Percentiles rank a stretch among this genome's conserved stretches.
Evolutionary conservation across 2,113 vertebrate species (phyloP).

Genomic region (Syngnathus scovelli): DNA sequence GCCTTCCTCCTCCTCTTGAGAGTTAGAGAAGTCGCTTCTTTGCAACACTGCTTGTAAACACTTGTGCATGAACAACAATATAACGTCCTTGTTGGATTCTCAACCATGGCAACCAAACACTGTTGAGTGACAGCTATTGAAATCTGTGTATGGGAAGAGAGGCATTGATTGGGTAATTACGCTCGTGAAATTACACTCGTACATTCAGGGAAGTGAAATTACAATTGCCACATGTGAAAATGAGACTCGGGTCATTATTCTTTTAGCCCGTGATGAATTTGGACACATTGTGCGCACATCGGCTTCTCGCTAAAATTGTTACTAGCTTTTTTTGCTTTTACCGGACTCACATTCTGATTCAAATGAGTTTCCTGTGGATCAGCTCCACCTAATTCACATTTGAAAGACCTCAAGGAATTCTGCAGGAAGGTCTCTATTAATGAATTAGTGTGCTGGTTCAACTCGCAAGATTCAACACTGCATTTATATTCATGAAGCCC

Average conservation of each 20-base stretch:
- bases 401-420: slow-evolving; percentile 20
- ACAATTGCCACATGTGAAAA: not conserved
- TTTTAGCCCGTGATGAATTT: slow-evolving; percentile 19
- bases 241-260: not conserved
- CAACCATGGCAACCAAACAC: slow-evolving; percentile 15
- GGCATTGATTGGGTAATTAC: not conserved
- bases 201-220: not conserved
- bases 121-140: not conserved
- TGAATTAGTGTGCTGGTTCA: slow-evolving; percentile 35
- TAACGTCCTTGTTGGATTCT: slow-evolving; percentile 2
- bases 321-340: slow-evolving; percentile 14
- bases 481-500: slow-evolving; percentile 35
- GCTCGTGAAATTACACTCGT: not conserved
- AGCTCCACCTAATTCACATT: slow-evolving; percentile 32
- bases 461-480: slow-evolving; percentile 31
- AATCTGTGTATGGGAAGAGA: slow-evolving; percentile 7
- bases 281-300: slow-evolving; percentile 38
- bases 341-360: not conserved
- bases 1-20: slow-evolving; percentile 11
- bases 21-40: slow-evolving; percentile 20
- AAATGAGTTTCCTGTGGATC: not conserved
- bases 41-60: slow-evolving; percentile 10
- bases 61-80: slow-evolving; percentile 20
- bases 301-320: slow-evolving; percentile 13
- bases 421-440: slow-evolving; percentile 44